Evolutionary conservation across 1,140 invertebrate genomes (phyloP).

Genomic region (Amyelois transitella): DNA sequence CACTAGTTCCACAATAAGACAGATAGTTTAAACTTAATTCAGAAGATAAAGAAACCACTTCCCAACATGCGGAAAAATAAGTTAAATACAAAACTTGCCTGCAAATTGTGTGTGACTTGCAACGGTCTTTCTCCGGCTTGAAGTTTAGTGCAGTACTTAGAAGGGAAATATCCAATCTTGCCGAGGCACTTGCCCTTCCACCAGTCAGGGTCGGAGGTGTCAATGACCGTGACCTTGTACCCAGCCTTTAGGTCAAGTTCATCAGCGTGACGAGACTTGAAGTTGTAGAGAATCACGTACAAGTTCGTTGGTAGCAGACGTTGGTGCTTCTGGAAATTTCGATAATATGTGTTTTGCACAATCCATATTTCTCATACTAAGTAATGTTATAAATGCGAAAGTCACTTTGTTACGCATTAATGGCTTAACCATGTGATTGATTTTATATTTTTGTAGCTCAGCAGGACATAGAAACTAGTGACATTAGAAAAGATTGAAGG

Average conservation of each 20-base stretch:
- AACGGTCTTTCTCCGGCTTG: conserved; percentile 91
- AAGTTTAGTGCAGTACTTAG: conserved; percentile 93
- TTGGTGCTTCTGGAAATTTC: conserved; percentile 82
- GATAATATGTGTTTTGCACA: too few species aligned
- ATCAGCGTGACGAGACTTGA: conserved; percentile 93
- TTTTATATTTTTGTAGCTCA: too few species aligned
- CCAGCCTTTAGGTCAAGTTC: conserved; percentile 96
- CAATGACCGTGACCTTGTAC: conserved; percentile 95
- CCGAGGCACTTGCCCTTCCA: conserved; percentile 97
- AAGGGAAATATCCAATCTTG: conserved; percentile 94
- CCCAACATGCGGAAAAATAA: too few species aligned
- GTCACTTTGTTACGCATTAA: too few species aligned
- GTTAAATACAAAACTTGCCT: conserved; percentile 35
- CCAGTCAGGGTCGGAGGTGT: conserved; percentile 96
- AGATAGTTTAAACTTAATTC: too few species aligned
- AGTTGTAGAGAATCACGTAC: conserved; percentile 96
- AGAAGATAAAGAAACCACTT: too few species aligned
- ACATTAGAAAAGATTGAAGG: too few species aligned
- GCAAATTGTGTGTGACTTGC: conserved; percentile 85
- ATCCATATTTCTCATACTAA: too few species aligned
- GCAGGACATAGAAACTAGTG: too few species aligned
- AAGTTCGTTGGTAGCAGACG: conserved; percentile 91
- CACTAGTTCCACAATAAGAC: too few species aligned
- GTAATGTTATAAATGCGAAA: too few species aligned
- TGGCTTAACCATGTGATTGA: too few species aligned